Base-by-base conservation (phyloP, 1,140 invertebrate genomes). In the Atopsyche davidsoni region DNA sequence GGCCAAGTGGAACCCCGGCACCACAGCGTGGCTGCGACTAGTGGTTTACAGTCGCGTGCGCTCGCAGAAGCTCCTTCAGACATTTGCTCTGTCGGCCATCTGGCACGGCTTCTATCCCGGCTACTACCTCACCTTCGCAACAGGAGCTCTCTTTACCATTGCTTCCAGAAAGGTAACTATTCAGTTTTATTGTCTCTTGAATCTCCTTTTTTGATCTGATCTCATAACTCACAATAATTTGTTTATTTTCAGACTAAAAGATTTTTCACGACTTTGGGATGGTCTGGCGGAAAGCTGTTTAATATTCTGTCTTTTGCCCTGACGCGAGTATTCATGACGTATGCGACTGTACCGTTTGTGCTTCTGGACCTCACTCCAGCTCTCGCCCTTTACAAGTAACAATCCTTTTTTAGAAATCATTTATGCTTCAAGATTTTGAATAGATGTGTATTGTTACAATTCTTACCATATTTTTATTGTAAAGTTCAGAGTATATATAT, bases 21-120 rank as follows among this genome's bases (percentile, higher is more conserved):
- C 93, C 13, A 91, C 91, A 70, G 70, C 77, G 57, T 97, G 94
- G 94, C 73, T 97, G 23, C 78, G 92, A 44, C 77, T 81, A 55
- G 76, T 92, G 7, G 87, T 90, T 51, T 97, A 95, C 70, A 88
- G 92, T 60, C 79, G 94, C 58, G 79, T 81, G 19, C 73, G 75
- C 17, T 71, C 73, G 24, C 71, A 70, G 39, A 74, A 79, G 55
- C 83, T 82, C 24, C 56, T 83, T 10, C 75, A 83, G 36, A 96
- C 93, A 1, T 98, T 94, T 70, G 70, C 81, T 1, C 73, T 96
- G 36, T 96, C 91, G 18, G 93, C 93, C 13, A 64, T 97, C 17
- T 98, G 96, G 96, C 96, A 98, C 73, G 96, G 90, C 46, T 96
- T 96, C 68, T 93, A 96, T 73, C 92, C 93, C 4, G 94, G 96